phyloP scores from a whole-genome alignment of 2,797 vertebrate genomes.

The Thamnophis elegans region DNA sequence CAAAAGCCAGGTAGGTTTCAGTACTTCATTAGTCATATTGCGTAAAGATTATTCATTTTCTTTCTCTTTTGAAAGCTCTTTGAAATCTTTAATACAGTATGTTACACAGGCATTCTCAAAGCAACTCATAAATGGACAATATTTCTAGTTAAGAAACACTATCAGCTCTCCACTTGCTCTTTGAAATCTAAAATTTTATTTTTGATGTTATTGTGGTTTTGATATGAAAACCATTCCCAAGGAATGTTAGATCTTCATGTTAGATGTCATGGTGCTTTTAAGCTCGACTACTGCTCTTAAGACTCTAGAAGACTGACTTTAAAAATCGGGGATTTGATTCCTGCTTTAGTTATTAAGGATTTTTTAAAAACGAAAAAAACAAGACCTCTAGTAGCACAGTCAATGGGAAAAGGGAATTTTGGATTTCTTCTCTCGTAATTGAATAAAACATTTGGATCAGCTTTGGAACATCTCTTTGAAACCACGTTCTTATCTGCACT shows the following conservation, averaged over 20 bases:
- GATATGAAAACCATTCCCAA: slow-evolving; percentile 54
- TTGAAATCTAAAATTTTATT: slow-evolving; percentile 26
- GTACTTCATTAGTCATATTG: slow-evolving; percentile 53
- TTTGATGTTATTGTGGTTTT: slow-evolving; percentile 53
- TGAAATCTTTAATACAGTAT: slow-evolving; percentile 37
- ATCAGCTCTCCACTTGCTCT: slow-evolving; percentile 26
- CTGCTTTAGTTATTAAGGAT: slow-evolving; percentile 64
- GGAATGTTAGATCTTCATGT: slow-evolving; percentile 56
- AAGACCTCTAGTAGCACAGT: slow-evolving; percentile 68
- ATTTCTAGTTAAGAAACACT: slow-evolving; percentile 39
- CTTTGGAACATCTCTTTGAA: slow-evolving; percentile 58
- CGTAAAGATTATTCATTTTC: slow-evolving; percentile 41
- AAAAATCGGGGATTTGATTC: slow-evolving; percentile 71
- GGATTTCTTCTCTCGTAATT: slow-evolving; percentile 67
- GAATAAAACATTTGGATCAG: slow-evolving; percentile 67
- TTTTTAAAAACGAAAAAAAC: slow-evolving; percentile 27
- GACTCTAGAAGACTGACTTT: slow-evolving; percentile 55
- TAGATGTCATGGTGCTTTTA: slow-evolving; percentile 61
- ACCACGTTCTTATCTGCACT: slow-evolving; percentile 64
- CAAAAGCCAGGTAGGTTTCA: slow-evolving; percentile 58
- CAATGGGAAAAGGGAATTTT: slow-evolving; percentile 52
- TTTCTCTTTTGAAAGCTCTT: slow-evolving; percentile 47
- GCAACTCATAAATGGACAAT: slow-evolving; percentile 54
- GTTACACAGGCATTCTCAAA: slow-evolving; percentile 53
- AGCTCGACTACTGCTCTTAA: slow-evolving; percentile 58